phyloP scores from a whole-genome alignment of 2,888 invertebrate species.

The Megalurothrips usitatus region DNA sequence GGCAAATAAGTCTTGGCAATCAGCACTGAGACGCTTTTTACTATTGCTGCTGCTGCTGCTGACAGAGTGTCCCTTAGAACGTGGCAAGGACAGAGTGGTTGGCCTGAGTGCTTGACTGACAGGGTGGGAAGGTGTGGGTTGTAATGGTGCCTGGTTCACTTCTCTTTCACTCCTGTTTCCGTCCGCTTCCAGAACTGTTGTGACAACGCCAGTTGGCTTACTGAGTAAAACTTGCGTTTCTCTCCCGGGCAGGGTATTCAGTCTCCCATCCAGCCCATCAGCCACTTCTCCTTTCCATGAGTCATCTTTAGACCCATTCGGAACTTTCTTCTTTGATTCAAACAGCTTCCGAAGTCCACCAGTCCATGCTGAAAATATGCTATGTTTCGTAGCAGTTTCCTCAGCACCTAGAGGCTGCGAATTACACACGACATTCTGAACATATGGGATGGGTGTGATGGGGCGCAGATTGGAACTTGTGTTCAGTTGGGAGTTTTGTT shows the following conservation, averaged over 20 bases:
- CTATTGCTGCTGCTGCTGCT: slow-evolving; percentile 41
- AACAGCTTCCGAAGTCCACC: slow-evolving; percentile 30
- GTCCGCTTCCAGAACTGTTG: neutral
- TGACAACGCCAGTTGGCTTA: neutral
- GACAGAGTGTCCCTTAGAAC: slow-evolving; percentile 40
- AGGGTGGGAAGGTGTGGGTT: neutral
- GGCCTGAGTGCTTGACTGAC: slow-evolving; percentile 34
- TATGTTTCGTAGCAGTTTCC: slow-evolving; percentile 42
- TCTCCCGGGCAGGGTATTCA: neutral
- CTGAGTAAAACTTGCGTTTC: neutral
- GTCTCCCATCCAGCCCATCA: slow-evolving; percentile 1
- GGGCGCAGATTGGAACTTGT: slow-evolving; percentile 46
- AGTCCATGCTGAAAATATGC: neutral
- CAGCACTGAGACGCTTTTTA: slow-evolving; percentile 45
- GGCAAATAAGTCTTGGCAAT: slow-evolving; percentile 48
- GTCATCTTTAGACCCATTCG: neutral
- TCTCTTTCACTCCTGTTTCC: neutral
- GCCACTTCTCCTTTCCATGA: neutral
- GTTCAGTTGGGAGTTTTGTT: slow-evolving; percentile 41
- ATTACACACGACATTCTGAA: slow-evolving; percentile 66
- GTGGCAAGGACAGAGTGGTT: slow-evolving; percentile 38
- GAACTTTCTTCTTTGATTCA: slow-evolving; percentile 31
- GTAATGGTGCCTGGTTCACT: neutral
- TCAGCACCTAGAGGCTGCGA: slow-evolving; percentile 44
- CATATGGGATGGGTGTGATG: slow-evolving; percentile 62